phyloP scores from a whole-genome alignment of 2,113 vertebrate genomes.

The Platysteira castanea region DNA sequence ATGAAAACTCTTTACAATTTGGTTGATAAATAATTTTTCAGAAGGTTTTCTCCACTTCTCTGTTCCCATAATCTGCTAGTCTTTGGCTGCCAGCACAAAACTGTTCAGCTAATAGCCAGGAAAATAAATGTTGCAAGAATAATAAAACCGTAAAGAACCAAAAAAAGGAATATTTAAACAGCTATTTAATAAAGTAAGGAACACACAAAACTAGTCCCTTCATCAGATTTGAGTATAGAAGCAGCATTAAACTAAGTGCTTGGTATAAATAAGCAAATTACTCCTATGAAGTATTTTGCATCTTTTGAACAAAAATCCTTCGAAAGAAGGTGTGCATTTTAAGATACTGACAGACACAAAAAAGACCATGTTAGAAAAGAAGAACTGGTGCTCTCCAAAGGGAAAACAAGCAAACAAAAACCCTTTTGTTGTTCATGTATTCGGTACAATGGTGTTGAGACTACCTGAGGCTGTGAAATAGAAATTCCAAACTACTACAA shows the following conservation, averaged over 20 bases:
- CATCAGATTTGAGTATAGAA: neutral
- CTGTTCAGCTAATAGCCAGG: neutral
- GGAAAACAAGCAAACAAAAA: neutral
- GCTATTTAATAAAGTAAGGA: neutral
- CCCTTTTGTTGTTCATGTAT: neutral
- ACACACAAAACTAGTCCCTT: neutral
- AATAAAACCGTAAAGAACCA: neutral
- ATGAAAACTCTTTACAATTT: neutral
- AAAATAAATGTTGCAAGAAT: neutral
- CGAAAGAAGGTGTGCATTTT: neutral
- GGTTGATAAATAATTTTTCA: neutral
- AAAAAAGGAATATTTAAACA: neutral
- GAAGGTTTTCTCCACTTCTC: neutral
- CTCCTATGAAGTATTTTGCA: rapidly evolving
- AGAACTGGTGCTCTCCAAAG: neutral
- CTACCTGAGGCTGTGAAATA: neutral
- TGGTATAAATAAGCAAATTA: neutral
- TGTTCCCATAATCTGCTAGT: neutral
- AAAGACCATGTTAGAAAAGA: neutral
- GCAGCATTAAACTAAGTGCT: neutral
- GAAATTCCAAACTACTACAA: neutral
- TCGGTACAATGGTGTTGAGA: neutral
- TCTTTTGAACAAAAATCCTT: neutral
- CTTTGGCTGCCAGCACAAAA: neutral
- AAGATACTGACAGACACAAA: neutral